Conservation (phyloP, 2,113 vertebrate genomes). For the Hemiscyllium ocellatum region DNA sequence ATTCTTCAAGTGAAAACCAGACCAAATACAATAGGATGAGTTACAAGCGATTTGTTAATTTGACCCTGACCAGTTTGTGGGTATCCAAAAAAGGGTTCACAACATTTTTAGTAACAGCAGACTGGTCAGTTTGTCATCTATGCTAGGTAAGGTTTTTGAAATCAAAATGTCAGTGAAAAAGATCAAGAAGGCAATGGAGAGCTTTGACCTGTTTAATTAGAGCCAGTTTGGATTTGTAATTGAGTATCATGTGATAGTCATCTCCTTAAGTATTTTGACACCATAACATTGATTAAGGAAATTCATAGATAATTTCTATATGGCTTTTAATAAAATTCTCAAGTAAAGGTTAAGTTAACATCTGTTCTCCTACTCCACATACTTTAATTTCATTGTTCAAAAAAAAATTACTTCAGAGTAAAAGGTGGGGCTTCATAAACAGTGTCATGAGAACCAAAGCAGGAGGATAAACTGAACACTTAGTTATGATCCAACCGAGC, state of each 20-base stretch:
- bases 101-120: background rate
- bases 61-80: too few relatives aligned
- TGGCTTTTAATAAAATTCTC: background rate
- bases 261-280: background rate
- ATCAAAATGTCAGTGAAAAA: background rate
- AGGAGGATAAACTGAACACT: background rate
- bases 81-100: background rate
- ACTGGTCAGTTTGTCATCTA: background rate
- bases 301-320: background rate
- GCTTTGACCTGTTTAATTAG: background rate
- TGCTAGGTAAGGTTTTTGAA: background rate
- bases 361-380: too few relatives aligned
- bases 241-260: background rate
- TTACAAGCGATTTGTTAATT: too few relatives aligned
- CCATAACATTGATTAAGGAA: background rate
- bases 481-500: too few relatives aligned
- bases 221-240: background rate
- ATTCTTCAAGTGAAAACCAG: background rate
- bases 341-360: background rate
- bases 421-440: background rate
- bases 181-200: background rate
- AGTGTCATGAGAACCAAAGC: background rate
- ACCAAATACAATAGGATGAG: background rate
- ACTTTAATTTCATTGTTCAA: too few relatives aligned
- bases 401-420: too few relatives aligned